Percentiles rank a stretch among this genome's conserved stretches.
Evolutionary conservation across 1,140 invertebrate species (phyloP).

Genomic region (Drosophila ambigua): DNA sequence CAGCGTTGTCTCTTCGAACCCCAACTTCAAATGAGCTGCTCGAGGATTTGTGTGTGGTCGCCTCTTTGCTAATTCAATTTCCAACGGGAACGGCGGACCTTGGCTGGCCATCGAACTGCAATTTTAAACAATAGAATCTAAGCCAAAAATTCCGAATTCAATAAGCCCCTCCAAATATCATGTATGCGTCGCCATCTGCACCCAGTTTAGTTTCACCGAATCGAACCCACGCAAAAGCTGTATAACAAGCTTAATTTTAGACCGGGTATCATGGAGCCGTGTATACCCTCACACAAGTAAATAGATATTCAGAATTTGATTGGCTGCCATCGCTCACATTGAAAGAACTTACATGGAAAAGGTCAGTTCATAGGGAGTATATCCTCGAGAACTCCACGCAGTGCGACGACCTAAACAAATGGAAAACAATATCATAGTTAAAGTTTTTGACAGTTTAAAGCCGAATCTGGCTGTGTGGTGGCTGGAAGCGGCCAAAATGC

Average conservation of each 20-base stretch:
- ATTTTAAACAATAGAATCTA: conserved; percentile 5
- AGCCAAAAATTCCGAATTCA: conserved; percentile 20
- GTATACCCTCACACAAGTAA: neutral
- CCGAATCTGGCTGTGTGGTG: neutral
- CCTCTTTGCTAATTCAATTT: conserved; percentile 26
- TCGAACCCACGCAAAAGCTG: neutral
- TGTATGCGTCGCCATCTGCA: conserved; percentile 9
- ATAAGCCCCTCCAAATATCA: conserved; percentile 32
- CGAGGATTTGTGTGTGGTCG: neutral
- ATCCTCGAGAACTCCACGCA: neutral
- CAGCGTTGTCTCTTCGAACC: conserved; percentile 12
- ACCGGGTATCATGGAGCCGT: neutral
- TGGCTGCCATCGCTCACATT: neutral
- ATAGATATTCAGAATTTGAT: neutral
- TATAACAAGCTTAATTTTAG: neutral
- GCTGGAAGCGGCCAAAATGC: conserved; percentile 41
- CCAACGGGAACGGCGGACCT: no score
- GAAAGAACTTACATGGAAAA: neutral
- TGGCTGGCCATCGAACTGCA: neutral
- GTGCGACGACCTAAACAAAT: neutral
- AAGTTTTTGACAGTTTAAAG: conserved; percentile 55
- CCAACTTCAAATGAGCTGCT: conserved; percentile 29
- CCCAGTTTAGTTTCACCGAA: conserved; percentile 3
- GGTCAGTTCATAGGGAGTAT: no score
- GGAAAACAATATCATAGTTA: conserved; percentile 27